Percentiles rank a stretch among this genome's conserved stretches.
Conservation (phyloP, 2,113 vertebrate species). For the Dasyprocta punctata region DNA sequence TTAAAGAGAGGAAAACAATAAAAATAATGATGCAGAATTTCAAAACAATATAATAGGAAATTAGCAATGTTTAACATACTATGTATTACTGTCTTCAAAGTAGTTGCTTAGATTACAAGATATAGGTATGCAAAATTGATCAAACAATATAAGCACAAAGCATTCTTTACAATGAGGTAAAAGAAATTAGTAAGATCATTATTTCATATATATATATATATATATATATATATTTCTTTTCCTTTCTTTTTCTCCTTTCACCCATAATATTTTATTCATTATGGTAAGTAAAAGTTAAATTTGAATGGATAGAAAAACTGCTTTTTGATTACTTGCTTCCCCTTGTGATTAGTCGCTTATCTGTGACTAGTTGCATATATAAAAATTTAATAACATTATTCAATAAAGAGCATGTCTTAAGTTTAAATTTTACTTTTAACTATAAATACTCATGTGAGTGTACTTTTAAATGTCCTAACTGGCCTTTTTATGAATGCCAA, state of each 20-base stretch:
- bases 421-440: constrained; percentile 52
- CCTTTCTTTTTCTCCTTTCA: too few relatives aligned
- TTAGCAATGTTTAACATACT: too few relatives aligned
- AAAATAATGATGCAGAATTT: neutral
- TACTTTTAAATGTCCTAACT: constrained; percentile 39
- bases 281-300: neutral
- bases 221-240: too few relatives aligned
- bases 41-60: too few relatives aligned
- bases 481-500: constrained; percentile 39
- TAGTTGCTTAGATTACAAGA: too few relatives aligned
- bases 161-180: too few relatives aligned
- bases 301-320: neutral
- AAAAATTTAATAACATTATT: neutral
- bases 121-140: too few relatives aligned
- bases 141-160: too few relatives aligned
- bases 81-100: too few relatives aligned
- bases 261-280: neutral
- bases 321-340: neutral
- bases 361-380: neutral
- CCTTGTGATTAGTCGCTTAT: neutral
- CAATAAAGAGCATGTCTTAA: neutral
- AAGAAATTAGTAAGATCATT: too few relatives aligned
- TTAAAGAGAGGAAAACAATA: neutral
- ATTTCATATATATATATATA: too few relatives aligned
- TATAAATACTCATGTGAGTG: constrained; percentile 15